These are phyloP conservation scores for Cranoglanis bouderius DNA, from an alignment of 2,113 vertebrate species.

Conservation along the genomic window DNA sequence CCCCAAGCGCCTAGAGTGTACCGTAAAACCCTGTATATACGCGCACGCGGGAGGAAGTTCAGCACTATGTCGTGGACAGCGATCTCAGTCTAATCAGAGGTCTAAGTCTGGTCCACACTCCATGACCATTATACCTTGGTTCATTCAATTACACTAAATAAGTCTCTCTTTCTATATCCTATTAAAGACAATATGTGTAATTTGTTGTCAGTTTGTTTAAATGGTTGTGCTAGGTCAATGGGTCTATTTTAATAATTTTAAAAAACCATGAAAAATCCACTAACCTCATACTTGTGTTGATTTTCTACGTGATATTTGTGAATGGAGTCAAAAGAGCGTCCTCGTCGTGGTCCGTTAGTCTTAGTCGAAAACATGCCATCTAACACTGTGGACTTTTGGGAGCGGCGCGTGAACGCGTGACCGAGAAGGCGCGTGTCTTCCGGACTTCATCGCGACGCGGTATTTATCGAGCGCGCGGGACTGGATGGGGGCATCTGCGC, in stretches of 20 bases:
- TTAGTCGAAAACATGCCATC: conserved; percentile 61
- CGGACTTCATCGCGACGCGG: neutral
- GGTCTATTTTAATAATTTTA: neutral
- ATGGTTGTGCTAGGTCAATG: neutral
- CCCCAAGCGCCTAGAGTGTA: neutral
- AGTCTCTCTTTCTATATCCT: neutral
- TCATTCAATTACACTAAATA: neutral
- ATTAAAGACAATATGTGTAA: neutral
- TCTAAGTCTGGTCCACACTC: neutral
- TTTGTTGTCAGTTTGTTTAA: neutral
- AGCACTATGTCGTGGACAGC: conserved; percentile 33
- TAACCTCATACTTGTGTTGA: conserved; percentile 68
- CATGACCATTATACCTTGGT: neutral
- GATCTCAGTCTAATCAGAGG: neutral
- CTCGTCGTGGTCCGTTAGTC: conserved; percentile 62
- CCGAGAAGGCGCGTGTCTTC: neutral
- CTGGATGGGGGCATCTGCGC: neutral
- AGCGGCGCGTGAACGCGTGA: neutral
- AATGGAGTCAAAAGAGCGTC: conserved; percentile 69
- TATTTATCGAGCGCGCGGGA: conserved; percentile 23
- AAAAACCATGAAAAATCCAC: neutral
- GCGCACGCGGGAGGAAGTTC: neutral
- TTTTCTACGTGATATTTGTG: conserved; percentile 64
- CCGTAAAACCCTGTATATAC: neutral
- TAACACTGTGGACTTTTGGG: neutral